These are phyloP conservation scores for Notocelia uddmanniana DNA, from an alignment of 2,888 invertebrate species.

Conservation along the genomic window DNA sequence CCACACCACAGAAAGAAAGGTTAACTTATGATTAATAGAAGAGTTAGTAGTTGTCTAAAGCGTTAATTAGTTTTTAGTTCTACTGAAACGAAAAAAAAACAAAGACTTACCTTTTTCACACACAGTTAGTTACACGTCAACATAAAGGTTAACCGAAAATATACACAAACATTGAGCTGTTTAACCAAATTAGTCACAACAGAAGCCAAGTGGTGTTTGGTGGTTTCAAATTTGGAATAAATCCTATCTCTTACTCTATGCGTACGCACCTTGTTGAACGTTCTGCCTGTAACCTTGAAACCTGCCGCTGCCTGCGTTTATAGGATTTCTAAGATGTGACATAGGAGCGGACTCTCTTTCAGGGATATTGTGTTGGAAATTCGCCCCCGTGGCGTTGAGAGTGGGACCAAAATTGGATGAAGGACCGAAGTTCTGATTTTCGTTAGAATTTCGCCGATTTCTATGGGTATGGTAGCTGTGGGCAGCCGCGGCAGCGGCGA, in stretches of 20 bases:
- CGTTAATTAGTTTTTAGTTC: constrained; percentile 60
- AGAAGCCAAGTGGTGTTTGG: constrained; percentile 79
- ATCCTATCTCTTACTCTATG: constrained; percentile 72
- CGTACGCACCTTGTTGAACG: constrained; percentile 83
- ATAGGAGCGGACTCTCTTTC: constrained; percentile 80
- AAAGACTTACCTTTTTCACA: constrained; percentile 69
- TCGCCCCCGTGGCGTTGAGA: constrained; percentile 76
- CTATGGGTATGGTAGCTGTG: constrained; percentile 81
- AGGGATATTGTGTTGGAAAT: constrained; percentile 74
- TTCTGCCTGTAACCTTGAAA: constrained; percentile 81
- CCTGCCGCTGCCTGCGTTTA: constrained; percentile 79
- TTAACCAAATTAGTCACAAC: constrained; percentile 77
- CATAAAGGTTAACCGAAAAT: constrained; percentile 58
- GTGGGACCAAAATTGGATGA: constrained; percentile 79
- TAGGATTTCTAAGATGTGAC: constrained; percentile 78
- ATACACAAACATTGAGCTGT: constrained; percentile 75
- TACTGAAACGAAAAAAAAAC: constrained; percentile 57
- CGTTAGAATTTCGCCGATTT: constrained; percentile 79
- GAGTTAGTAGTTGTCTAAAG: constrained; percentile 64
- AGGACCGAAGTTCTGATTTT: constrained; percentile 74
- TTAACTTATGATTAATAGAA: constrained; percentile 50
- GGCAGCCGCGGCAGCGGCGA: constrained; percentile 82
- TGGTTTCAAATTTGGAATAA: constrained; percentile 67
- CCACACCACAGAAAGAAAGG: constrained; percentile 78
- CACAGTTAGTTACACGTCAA: constrained; percentile 70